Evolutionary conservation across 2,888 invertebrate species (phyloP).

Genomic region (Rhopalosiphum nymphaeae): DNA sequence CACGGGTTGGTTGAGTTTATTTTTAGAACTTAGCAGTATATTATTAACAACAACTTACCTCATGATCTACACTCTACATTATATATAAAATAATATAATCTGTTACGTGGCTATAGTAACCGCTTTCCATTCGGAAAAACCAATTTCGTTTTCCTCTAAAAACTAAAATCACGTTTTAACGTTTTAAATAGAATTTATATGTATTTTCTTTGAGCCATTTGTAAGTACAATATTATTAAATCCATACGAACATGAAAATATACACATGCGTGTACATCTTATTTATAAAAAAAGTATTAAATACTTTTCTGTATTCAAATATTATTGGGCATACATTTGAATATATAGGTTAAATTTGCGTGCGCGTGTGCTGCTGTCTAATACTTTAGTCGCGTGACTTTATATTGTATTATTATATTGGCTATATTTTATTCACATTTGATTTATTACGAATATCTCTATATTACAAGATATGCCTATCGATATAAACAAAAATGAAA

Average conservation of each 20-base stretch:
- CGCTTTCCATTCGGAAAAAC: background rate
- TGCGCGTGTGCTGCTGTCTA: background rate
- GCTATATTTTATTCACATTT: background rate
- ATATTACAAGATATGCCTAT: background rate
- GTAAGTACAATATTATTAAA: background rate
- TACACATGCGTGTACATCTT: background rate
- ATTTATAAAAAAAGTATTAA: background rate
- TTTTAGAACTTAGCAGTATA: background rate
- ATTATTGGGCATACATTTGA: background rate
- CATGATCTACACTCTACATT: background rate
- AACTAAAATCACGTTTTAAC: background rate
- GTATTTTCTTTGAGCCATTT: background rate
- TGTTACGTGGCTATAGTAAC: background rate
- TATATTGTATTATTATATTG: background rate
- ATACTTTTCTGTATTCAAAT: background rate
- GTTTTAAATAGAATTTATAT: constrained; percentile 3
- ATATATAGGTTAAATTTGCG: background rate
- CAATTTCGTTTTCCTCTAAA: background rate
- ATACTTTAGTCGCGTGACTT: background rate
- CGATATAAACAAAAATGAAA: background rate
- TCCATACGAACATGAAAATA: background rate
- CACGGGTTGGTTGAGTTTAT: background rate
- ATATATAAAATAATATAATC: background rate
- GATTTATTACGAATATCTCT: background rate
- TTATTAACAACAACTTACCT: background rate